These are phyloP conservation scores for Timema cristinae DNA, from an alignment of 2,888 invertebrate species.

Conservation along the genomic window DNA sequence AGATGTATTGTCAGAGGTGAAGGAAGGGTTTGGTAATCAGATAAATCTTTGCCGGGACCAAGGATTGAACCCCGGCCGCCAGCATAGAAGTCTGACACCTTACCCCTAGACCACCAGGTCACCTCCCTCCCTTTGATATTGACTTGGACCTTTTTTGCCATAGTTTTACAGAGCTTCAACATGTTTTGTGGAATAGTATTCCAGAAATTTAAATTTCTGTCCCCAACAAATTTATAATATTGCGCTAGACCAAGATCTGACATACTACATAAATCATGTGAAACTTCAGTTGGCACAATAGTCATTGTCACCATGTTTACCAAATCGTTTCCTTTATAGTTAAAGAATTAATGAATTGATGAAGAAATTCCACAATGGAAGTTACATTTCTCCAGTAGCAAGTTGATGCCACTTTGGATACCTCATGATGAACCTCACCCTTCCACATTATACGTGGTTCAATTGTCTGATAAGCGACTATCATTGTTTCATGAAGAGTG, in stretches of 20 bases:
- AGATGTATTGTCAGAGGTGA: no score
- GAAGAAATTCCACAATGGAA: background rate
- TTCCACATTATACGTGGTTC: background rate
- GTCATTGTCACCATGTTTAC: slow-evolving; percentile 4
- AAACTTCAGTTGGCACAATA: background rate
- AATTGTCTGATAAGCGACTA: no score
- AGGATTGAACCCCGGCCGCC: no score
- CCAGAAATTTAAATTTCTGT: background rate
- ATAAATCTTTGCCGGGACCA: no score
- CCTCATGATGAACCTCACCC: background rate
- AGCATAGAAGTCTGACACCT: no score
- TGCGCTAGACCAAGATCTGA: background rate
- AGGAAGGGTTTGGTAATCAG: no score
- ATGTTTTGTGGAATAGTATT: background rate
- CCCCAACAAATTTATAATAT: background rate
- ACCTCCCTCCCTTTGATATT: no score
- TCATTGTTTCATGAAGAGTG: background rate
- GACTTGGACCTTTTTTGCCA: background rate
- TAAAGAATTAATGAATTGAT: background rate
- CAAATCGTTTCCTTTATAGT: background rate
- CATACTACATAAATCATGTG: background rate
- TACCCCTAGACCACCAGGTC: no score
- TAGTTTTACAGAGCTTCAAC: slow-evolving; percentile 2
- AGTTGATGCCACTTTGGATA: background rate
- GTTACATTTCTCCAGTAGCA: background rate